phyloP scores from a whole-genome alignment of 1,140 invertebrate genomes.

The Diachasma alloeum region DNA sequence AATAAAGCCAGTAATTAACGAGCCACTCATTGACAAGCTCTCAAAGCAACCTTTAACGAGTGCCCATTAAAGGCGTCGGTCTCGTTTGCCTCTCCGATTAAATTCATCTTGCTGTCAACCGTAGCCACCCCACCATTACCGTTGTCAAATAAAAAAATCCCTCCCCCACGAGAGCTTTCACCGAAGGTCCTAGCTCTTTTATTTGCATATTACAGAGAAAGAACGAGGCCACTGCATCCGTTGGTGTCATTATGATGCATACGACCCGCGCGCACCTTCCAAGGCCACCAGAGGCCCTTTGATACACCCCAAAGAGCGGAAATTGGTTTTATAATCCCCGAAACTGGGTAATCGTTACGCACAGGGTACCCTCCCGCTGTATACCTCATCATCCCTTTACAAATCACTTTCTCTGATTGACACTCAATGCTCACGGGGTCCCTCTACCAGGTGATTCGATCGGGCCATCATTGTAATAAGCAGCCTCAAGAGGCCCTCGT shows the following conservation, averaged over 20 bases:
- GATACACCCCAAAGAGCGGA: constrained; percentile 36
- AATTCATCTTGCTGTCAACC: constrained; percentile 13
- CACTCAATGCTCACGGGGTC: constrained; percentile 46
- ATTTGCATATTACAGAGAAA: constrained; percentile 32
- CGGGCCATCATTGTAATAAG: constrained; percentile 17
- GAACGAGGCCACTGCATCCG: constrained; percentile 32
- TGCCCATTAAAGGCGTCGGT: constrained; percentile 29
- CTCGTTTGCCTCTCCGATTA: constrained; percentile 25
- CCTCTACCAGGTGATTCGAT: constrained; percentile 30
- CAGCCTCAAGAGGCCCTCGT: neutral
- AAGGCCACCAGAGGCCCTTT: constrained; percentile 2
- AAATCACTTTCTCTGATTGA: constrained; percentile 58
- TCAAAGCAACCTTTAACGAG: constrained; percentile 20
- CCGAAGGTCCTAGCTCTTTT: constrained; percentile 25
- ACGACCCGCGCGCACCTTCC: neutral
- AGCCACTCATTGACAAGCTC: neutral
- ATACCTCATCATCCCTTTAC: constrained; percentile 32
- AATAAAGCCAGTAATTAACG: neutral
- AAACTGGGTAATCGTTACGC: constrained; percentile 25
- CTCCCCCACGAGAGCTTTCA: neutral
- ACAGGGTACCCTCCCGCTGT: neutral
- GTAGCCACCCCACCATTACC: neutral
- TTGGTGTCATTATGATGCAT: constrained; percentile 31
- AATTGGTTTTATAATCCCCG: constrained; percentile 55
- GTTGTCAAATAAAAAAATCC: neutral